Evolutionary conservation across 2,113 vertebrate species (phyloP).

Genomic region (Alexandromys fortis): DNA sequence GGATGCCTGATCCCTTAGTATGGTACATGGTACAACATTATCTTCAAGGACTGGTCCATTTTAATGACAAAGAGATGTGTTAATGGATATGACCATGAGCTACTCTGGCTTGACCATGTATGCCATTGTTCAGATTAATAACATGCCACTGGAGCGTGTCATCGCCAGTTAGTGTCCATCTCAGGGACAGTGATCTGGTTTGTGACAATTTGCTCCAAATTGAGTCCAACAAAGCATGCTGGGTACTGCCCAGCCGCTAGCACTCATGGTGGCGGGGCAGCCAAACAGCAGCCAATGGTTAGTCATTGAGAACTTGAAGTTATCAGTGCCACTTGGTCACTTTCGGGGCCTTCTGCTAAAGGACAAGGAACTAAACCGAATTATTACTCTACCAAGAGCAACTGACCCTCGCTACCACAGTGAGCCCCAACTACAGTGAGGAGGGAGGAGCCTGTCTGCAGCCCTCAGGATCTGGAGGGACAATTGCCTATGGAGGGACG

Average conservation of each 20-base stretch:
- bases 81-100: neutral
- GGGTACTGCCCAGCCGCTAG: neutral
- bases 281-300: neutral
- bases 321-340: neutral
- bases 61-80: neutral
- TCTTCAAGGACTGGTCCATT: neutral
- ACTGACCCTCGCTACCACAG: neutral
- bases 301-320: neutral
- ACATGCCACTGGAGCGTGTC: neutral
- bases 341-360: neutral
- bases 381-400: neutral
- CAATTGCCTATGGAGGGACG: neutral
- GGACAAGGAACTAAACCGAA: neutral
- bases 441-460: too few relatives aligned
- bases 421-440: neutral
- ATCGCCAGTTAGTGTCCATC: neutral
- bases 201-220: neutral
- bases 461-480: rapidly evolving
- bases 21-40: neutral
- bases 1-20: neutral
- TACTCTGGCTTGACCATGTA: neutral
- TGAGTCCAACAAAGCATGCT: neutral
- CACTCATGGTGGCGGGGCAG: neutral
- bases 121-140: neutral
- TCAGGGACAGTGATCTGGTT: neutral